phyloP scores from a whole-genome alignment of 2,888 invertebrate genomes.

The Nephrotoma appendiculata region DNA sequence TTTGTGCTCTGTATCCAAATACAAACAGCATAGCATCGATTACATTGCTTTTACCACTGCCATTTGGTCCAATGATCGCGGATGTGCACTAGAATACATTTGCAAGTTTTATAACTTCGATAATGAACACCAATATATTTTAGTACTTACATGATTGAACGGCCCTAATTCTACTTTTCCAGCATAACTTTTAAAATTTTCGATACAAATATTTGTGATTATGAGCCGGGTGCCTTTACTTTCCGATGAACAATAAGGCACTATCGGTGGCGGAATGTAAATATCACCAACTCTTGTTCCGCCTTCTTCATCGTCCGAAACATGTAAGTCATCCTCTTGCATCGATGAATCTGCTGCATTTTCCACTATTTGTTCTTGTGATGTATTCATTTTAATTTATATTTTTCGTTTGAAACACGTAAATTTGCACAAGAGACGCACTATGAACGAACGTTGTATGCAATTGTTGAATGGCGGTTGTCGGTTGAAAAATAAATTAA shows the following conservation, averaged over 20 bases:
- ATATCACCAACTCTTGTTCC: slow-evolving; percentile 64
- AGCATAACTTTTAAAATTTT: slow-evolving; percentile 95
- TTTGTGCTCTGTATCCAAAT: slow-evolving; percentile 90
- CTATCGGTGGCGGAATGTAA: slow-evolving; percentile 67
- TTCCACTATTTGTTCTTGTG: background rate
- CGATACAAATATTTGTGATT: slow-evolving; percentile 79
- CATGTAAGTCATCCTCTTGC: background rate
- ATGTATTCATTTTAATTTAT: background rate
- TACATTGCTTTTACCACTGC: slow-evolving; percentile 97
- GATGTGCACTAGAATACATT: slow-evolving; percentile 68
- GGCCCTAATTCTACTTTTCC: slow-evolving; percentile 74
- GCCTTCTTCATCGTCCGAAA: slow-evolving; percentile 28
- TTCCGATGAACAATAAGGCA: slow-evolving; percentile 54
- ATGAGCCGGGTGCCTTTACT: slow-evolving; percentile 70
- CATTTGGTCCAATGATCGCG: slow-evolving; percentile 95
- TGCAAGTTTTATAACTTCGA: background rate
- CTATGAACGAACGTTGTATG: background rate
- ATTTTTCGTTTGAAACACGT: background rate
- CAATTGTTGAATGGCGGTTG: background rate
- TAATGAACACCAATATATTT: background rate
- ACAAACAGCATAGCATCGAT: slow-evolving; percentile 99
- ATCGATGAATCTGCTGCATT: background rate
- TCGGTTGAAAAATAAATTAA: background rate
- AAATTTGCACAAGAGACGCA: background rate
- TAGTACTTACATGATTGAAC: slow-evolving; percentile 70